Evolutionary conservation across 2,113 vertebrate species (phyloP).

Genomic region (Proterorhinus semilunaris): DNA sequence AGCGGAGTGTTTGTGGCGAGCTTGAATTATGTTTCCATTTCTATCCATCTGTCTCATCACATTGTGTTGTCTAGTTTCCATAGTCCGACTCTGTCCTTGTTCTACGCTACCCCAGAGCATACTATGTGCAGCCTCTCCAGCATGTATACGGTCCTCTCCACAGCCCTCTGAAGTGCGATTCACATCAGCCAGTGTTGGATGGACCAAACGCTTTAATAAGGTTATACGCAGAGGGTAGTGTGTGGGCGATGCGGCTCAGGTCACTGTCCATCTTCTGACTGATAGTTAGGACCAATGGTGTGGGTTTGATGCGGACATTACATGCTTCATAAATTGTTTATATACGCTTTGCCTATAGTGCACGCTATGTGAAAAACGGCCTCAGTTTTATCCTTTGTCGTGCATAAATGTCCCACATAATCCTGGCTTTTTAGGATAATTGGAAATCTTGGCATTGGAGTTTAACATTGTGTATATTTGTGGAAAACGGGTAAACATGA

Average conservation of each 20-base stretch:
- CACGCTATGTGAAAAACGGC: neutral
- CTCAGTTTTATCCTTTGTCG: neutral
- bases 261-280: conserved; percentile 37
- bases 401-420: too few relatives aligned
- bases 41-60: too few relatives aligned
- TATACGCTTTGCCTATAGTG: neutral
- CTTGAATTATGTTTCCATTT: neutral
- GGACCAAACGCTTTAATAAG: conserved; percentile 71
- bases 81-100: too few relatives aligned
- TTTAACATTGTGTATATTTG: too few relatives aligned
- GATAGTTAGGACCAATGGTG: conserved; percentile 21
- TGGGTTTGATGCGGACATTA: conserved; percentile 2
- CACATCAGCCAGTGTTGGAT: conserved; percentile 44
- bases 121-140: conserved; percentile 8
- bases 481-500: too few relatives aligned
- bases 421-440: too few relatives aligned
- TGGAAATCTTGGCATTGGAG: too few relatives aligned
- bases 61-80: too few relatives aligned
- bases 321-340: neutral
- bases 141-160: conserved; percentile 1
- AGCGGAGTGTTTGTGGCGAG: too few relatives aligned
- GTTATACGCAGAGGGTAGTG: conserved; percentile 65
- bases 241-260: conserved; percentile 18
- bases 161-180: conserved; percentile 47
- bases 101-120: conserved; percentile 3